Evolutionary conservation across 2,113 vertebrate genomes (phyloP).

Genomic region (Chloropsis cyanopogon): DNA sequence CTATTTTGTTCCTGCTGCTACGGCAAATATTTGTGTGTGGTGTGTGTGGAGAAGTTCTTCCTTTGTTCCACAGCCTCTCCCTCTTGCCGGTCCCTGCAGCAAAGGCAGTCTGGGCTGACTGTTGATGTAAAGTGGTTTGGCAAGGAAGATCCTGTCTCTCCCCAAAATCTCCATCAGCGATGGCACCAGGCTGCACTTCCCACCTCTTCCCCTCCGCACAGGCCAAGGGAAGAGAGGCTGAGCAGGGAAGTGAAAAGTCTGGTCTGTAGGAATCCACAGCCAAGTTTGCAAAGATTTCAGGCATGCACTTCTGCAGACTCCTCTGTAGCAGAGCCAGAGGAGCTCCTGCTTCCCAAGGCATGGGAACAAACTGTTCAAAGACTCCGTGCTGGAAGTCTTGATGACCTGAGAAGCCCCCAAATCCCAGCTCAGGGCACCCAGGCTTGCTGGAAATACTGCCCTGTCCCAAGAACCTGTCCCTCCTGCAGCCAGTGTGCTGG

Average conservation of each 20-base stretch:
- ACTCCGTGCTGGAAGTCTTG: neutral
- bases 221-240: neutral
- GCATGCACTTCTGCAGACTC: neutral
- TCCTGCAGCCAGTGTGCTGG: neutral
- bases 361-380: neutral
- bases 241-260: neutral
- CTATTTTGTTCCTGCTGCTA: slow-evolving; percentile 48
- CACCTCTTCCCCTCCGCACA: neutral
- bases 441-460: neutral
- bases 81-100: slow-evolving; percentile 48
- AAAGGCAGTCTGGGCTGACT: slow-evolving; percentile 21
- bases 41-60: slow-evolving; percentile 36
- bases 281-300: slow-evolving; percentile 6
- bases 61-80: slow-evolving; percentile 49
- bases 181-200: neutral
- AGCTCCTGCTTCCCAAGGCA: neutral
- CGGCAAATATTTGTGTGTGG: slow-evolving; percentile 57
- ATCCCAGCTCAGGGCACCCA: neutral
- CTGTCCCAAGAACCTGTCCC: neutral
- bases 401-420: neutral
- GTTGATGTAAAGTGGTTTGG: slow-evolving; percentile 36
- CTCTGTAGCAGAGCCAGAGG: neutral
- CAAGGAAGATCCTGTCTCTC: neutral
- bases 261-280: neutral
- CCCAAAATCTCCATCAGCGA: neutral